Conservation (phyloP, 2,113 vertebrate species). For the Talpa occidentalis region DNA sequence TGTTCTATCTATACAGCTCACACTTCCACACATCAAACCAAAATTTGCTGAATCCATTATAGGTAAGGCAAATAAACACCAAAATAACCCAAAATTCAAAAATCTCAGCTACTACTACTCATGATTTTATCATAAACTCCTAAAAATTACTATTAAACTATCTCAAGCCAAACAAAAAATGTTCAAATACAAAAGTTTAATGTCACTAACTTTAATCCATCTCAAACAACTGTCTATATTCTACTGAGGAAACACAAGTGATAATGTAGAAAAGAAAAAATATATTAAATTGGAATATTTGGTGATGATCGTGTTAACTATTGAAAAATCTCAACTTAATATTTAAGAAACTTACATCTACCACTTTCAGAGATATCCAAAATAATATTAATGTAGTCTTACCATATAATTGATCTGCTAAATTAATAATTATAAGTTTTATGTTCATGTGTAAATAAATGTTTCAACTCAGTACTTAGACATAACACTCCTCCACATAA, state of each 20-base stretch:
- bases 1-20: background rate
- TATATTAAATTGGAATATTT: constrained; percentile 9
- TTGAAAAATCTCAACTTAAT: constrained; percentile 22
- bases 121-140: background rate
- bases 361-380: constrained; percentile 33
- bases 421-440: constrained; percentile 8
- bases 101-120: constrained; percentile 25
- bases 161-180: constrained; percentile 19
- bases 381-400: constrained; percentile 21
- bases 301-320: constrained; percentile 9
- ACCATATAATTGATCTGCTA: background rate
- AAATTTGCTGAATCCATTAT: background rate
- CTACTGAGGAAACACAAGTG: constrained; percentile 32
- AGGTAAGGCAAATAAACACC: constrained; percentile 35
- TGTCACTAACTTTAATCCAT: constrained; percentile 4
- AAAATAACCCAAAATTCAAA: constrained; percentile 17
- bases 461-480: constrained; percentile 30
- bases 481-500: constrained; percentile 9
- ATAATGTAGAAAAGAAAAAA: constrained; percentile 8
- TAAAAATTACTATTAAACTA: constrained; percentile 53
- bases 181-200: background rate
- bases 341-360: background rate
- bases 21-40: constrained; percentile 27
- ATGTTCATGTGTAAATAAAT: constrained; percentile 18
- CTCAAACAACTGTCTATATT: constrained; percentile 52